These are phyloP conservation scores for Tetranychus cinnabarinus DNA, from an alignment of 1,140 invertebrate species.

Conservation along the genomic window DNA sequence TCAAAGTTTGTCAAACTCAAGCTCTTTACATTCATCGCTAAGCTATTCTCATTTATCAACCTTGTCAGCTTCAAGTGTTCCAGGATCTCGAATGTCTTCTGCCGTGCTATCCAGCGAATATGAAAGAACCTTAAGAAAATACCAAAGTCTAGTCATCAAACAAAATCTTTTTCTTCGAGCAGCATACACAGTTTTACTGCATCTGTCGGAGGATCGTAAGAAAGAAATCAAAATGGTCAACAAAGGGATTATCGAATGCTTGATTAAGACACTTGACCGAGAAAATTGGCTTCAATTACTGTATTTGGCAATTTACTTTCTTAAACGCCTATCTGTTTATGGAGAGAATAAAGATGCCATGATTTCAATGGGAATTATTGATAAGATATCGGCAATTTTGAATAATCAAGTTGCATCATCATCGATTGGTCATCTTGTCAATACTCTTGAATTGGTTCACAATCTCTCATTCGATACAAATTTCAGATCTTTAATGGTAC, in stretches of 20 bases:
- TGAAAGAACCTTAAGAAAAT: slow-evolving; percentile 51
- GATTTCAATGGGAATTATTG: background rate
- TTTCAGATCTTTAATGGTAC: slow-evolving; percentile 64
- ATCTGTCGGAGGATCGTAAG: slow-evolving; percentile 76
- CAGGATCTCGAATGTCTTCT: background rate
- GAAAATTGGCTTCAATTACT: slow-evolving; percentile 50
- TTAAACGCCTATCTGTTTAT: slow-evolving; percentile 85
- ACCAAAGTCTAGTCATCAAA: slow-evolving; percentile 54
- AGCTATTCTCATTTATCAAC: background rate
- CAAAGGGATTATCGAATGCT: slow-evolving; percentile 63
- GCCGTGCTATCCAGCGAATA: slow-evolving; percentile 44
- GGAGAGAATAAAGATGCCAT: slow-evolving; percentile 60
- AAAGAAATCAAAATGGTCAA: slow-evolving; percentile 92
- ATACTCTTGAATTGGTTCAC: slow-evolving; percentile 42
- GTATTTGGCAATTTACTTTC: slow-evolving; percentile 70
- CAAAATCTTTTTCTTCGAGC: slow-evolving; percentile 43
- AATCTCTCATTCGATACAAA: slow-evolving; percentile 92
- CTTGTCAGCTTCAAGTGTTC: background rate
- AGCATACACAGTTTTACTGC: slow-evolving; percentile 66
- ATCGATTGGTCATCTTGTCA: background rate
- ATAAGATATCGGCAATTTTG: background rate
- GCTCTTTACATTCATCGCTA: background rate
- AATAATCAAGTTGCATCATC: background rate
- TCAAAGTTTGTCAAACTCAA: background rate
- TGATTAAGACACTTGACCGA: slow-evolving; percentile 67